These are phyloP conservation scores for Tychaedon coryphoeus DNA, from an alignment of 2,113 vertebrate genomes.

Conservation along the genomic window DNA sequence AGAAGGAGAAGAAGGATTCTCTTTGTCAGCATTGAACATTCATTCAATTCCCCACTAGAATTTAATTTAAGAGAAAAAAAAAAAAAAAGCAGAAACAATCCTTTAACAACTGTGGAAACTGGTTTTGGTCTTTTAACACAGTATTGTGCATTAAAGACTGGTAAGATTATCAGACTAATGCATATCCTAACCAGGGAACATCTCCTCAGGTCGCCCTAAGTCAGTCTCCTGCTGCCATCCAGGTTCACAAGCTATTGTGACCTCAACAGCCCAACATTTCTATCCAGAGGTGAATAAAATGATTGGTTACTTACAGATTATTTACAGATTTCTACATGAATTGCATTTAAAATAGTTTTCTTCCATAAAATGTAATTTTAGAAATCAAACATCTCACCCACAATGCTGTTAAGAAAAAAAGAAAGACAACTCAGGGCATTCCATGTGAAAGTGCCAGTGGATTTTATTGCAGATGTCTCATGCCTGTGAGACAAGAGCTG, in stretches of 20 bases:
- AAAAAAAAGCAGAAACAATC: not conserved
- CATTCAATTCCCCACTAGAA: not conserved
- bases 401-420: not conserved
- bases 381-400: not conserved
- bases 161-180: slow-evolving; percentile 15
- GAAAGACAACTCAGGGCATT: not conserved
- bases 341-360: not conserved
- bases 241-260: not conserved
- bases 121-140: slow-evolving; percentile 9
- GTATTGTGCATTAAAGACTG: not conserved
- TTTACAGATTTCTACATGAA: not conserved
- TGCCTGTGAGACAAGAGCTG: not conserved
- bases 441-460: not conserved
- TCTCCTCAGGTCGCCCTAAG: not conserved
- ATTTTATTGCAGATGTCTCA: not conserved
- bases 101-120: not conserved
- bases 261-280: not conserved
- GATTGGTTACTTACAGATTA: not conserved
- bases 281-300: not conserved
- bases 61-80: not conserved
- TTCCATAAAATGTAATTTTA: not conserved
- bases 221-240: not conserved
- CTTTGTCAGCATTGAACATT: not conserved
- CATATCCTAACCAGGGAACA: not conserved
- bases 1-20: not conserved